Evolutionary conservation across 2,797 vertebrate genomes (phyloP).

Genomic region (Spea hammondii): DNA sequence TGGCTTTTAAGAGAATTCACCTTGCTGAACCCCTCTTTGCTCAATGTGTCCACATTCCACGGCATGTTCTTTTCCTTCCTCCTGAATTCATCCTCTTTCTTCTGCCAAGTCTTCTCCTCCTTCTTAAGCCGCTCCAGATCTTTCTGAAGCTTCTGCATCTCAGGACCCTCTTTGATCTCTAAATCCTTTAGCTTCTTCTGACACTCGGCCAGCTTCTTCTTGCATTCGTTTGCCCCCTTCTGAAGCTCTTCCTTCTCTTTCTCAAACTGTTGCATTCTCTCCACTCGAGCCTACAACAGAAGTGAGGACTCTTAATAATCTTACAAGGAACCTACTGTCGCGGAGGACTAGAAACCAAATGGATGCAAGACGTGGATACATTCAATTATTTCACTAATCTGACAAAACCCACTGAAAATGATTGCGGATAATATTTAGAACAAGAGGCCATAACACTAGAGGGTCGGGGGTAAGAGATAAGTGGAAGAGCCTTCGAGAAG

Average conservation of each 20-base stretch:
- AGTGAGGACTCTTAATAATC: too few species aligned
- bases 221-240: slow-evolving; percentile 69
- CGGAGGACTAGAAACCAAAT: neutral
- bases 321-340: too few species aligned
- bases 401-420: too few species aligned
- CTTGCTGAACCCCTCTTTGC: slow-evolving; percentile 90
- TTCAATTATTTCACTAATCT: too few species aligned
- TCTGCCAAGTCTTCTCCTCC: slow-evolving; percentile 74
- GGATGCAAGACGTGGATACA: neutral
- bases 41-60: slow-evolving; percentile 88
- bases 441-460: too few species aligned
- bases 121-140: slow-evolving; percentile 75
- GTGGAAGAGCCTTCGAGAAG: too few species aligned
- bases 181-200: slow-evolving; percentile 71
- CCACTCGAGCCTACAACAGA: slow-evolving; percentile 73
- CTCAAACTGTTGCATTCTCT: slow-evolving; percentile 81
- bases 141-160: slow-evolving; percentile 68
- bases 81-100: slow-evolving; percentile 72
- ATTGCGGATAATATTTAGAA: too few species aligned
- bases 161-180: slow-evolving; percentile 59
- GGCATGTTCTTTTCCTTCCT: slow-evolving; percentile 80
- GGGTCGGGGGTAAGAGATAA: too few species aligned
- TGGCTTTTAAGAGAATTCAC: slow-evolving; percentile 58
- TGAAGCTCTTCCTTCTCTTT: slow-evolving; percentile 81
- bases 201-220: slow-evolving; percentile 67